A percentile compares a stretch with the other conserved stretches of the same genome.
phyloP scores from a whole-genome alignment of 2,888 invertebrate genomes.

The Chydorus sphaericus region DNA sequence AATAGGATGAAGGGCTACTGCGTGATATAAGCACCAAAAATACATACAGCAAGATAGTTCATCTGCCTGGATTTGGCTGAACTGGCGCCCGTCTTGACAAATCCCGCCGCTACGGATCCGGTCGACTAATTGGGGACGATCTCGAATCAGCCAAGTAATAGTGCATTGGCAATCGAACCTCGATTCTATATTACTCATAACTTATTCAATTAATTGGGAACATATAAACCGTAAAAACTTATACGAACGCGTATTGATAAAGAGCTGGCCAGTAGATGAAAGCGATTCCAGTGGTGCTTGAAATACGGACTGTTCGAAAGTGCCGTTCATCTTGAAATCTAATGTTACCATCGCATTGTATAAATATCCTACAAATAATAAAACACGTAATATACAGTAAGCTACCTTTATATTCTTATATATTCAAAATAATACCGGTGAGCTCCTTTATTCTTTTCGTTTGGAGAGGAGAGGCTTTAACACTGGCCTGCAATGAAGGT shows the following conservation, averaged over 20 bases:
- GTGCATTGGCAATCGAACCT: neutral
- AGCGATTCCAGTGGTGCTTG: neutral
- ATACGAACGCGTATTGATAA: too few relatives aligned
- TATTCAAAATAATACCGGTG: too few relatives aligned
- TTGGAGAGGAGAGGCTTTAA: neutral
- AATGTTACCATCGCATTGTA: too few relatives aligned
- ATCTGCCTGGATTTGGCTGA: neutral
- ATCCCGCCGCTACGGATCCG: neutral
- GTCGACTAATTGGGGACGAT: neutral
- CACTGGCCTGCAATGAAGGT: neutral
- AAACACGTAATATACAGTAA: too few relatives aligned
- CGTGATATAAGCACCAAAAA: too few relatives aligned
- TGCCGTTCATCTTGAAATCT: too few relatives aligned
- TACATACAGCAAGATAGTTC: neutral
- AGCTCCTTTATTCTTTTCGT: too few relatives aligned
- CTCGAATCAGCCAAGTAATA: neutral
- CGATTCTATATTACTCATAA: neutral
- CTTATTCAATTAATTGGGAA: neutral
- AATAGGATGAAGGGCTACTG: too few relatives aligned
- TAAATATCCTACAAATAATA: too few relatives aligned
- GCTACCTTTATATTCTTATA: too few relatives aligned
- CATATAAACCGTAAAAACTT: neutral
- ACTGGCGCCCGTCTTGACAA: neutral
- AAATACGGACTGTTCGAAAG: neutral
- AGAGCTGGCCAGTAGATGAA: too few relatives aligned